Evolutionary conservation across 2,113 vertebrate genomes (phyloP).

Genomic region (Eptatretus burgeri): DNA sequence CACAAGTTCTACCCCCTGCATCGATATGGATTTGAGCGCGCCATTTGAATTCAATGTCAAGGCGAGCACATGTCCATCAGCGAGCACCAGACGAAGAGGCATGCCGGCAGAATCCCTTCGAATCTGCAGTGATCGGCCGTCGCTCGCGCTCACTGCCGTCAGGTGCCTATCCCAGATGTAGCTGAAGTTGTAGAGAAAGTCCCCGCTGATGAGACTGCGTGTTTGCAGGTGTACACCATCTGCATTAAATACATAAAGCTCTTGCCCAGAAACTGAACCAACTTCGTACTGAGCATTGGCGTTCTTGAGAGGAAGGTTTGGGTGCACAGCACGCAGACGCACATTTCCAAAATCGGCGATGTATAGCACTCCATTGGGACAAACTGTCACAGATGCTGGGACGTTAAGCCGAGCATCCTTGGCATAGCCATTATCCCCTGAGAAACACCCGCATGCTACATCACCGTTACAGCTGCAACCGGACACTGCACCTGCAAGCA

Average conservation of each 20-base stretch:
- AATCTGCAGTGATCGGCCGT: constrained; percentile 63
- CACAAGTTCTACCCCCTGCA: constrained; percentile 61
- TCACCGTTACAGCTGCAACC: constrained; percentile 94
- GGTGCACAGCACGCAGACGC: constrained; percentile 50
- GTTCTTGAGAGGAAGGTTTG: constrained; percentile 37
- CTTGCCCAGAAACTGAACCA: constrained; percentile 62
- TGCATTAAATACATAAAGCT: constrained; percentile 75
- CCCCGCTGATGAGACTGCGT: constrained; percentile 58
- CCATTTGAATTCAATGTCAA: constrained; percentile 64
- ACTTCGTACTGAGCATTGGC: constrained; percentile 49
- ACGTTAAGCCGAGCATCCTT: constrained; percentile 75
- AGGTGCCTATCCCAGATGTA: constrained; percentile 77
- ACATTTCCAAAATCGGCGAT: constrained; percentile 86
- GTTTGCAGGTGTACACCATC: constrained; percentile 90
- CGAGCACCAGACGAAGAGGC: constrained; percentile 68
- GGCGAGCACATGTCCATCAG: constrained; percentile 92
- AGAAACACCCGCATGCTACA: constrained; percentile 89
- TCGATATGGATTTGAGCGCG: constrained; percentile 58
- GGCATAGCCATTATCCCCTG: constrained; percentile 69
- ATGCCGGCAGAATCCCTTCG: constrained; percentile 56
- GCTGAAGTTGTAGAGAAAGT: constrained; percentile 70
- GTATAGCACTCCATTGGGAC: constrained; percentile 62
- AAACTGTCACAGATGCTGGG: constrained; percentile 60
- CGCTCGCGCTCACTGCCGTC: constrained; percentile 56
- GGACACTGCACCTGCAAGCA: constrained; percentile 49